Percentiles rank a stretch among this genome's conserved stretches.
phyloP scores from a whole-genome alignment of 2,888 invertebrate genomes.

The Sarcophaga caerulescens region DNA sequence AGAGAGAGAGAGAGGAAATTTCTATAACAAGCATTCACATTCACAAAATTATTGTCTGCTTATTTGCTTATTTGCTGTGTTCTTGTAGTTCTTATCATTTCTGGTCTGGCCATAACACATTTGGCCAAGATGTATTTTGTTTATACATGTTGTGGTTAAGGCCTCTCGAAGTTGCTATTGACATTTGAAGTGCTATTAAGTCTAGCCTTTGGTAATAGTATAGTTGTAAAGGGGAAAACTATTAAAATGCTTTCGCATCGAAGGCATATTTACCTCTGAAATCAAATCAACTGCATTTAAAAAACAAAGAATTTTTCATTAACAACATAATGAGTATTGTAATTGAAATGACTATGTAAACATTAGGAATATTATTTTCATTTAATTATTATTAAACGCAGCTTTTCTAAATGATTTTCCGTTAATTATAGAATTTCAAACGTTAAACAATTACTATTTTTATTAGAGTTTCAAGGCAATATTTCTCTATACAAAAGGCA shows the following conservation, averaged over 20 bases:
- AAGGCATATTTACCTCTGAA: neutral
- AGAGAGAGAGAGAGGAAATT: neutral
- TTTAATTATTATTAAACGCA: too few relatives aligned
- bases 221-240: constrained; percentile 2
- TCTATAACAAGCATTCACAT: neutral
- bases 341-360: too few relatives aligned
- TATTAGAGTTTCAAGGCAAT: too few relatives aligned
- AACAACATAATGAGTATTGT: too few relatives aligned
- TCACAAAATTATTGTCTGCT: constrained; percentile 24
- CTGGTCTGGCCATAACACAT: neutral
- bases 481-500: too few relatives aligned
- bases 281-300: too few relatives aligned
- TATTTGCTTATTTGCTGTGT: neutral
- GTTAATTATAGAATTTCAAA: too few relatives aligned
- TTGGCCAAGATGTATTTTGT: constrained; percentile 13
- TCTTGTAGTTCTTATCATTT: neutral
- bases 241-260: constrained; percentile 3
- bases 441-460: too few relatives aligned
- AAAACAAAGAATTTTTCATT: too few relatives aligned
- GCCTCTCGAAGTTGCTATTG: constrained; percentile 19
- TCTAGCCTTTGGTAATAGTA: constrained; percentile 36
- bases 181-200: constrained; percentile 49
- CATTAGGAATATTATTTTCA: too few relatives aligned
- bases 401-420: too few relatives aligned
- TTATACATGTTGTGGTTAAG: constrained; percentile 14